Conservation (phyloP, 2,113 vertebrate species). For the Mixornis gularis region DNA sequence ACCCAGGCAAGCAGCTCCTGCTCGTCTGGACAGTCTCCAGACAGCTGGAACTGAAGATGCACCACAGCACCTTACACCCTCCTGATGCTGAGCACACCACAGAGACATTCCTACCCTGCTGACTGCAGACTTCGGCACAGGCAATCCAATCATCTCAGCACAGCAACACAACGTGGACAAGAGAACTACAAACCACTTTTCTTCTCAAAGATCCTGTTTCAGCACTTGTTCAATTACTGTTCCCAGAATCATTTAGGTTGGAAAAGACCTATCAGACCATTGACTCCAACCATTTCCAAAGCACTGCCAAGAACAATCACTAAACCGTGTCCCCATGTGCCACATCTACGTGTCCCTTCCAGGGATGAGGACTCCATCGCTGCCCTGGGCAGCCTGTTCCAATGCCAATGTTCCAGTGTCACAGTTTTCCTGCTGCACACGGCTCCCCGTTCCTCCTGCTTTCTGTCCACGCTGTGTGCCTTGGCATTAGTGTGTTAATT, state of each 20-base stretch:
- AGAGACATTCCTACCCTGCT: not conserved
- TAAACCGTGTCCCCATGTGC: not conserved
- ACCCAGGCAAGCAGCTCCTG: not conserved
- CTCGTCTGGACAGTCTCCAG: not conserved
- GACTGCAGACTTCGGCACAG: not conserved
- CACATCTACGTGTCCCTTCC: accelerated
- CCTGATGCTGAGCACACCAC: not conserved
- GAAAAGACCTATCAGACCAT: not conserved
- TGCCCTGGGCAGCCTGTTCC: not conserved
- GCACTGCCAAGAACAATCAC: not conserved
- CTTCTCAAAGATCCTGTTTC: not conserved
- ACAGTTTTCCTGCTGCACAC: not conserved
- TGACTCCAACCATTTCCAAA: not conserved
- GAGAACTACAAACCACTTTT: not conserved
- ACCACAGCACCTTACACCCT: not conserved
- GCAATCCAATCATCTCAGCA: not conserved
- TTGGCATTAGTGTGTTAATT: not conserved
- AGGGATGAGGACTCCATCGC: not conserved
- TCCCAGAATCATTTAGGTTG: not conserved
- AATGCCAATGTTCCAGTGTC: not conserved
- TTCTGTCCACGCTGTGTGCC: too few species aligned
- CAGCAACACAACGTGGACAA: not conserved
- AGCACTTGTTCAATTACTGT: not conserved
- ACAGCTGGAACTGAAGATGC: not conserved
- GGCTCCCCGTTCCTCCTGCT: not conserved